A percentile compares a stretch with the other conserved stretches of the same genome.
Evolutionary conservation across 1,140 invertebrate genomes (phyloP).

Genomic region (Onthophagus taurus): DNA sequence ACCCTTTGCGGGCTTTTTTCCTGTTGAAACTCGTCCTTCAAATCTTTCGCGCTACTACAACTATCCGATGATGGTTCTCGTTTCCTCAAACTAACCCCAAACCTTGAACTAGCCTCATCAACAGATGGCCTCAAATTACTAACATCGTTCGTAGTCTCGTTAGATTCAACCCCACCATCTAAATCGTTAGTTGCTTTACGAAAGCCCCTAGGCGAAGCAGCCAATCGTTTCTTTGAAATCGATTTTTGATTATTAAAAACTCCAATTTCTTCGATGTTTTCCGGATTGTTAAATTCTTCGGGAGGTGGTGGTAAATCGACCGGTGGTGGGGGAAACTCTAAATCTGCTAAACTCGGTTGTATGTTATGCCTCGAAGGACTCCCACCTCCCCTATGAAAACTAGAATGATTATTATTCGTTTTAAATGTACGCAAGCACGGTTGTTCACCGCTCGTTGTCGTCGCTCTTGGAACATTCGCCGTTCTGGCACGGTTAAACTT

Average conservation of each 20-base stretch:
- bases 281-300: slow-evolving; percentile 46
- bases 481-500: slow-evolving; percentile 43
- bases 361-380: slow-evolving; percentile 50
- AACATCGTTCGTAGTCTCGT: slow-evolving; percentile 45
- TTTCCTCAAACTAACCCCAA: slow-evolving; percentile 60
- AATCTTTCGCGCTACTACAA: slow-evolving; percentile 42
- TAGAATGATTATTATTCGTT: slow-evolving; percentile 41
- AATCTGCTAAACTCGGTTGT: slow-evolving; percentile 59
- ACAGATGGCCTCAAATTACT: slow-evolving; percentile 55
- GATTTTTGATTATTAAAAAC: slow-evolving; percentile 26
- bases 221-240: slow-evolving; percentile 37
- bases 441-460: slow-evolving; percentile 28
- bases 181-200: slow-evolving; percentile 26
- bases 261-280: slow-evolving; percentile 31
- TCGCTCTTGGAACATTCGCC: slow-evolving; percentile 33
- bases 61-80: slow-evolving; percentile 53
- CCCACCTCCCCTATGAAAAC: slow-evolving; percentile 44
- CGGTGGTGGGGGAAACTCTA: slow-evolving; percentile 79
- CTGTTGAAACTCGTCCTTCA: slow-evolving; percentile 27
- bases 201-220: slow-evolving; percentile 35
- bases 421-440: slow-evolving; percentile 43
- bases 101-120: slow-evolving; percentile 56
- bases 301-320: slow-evolving; percentile 66
- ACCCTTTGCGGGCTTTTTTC: slow-evolving; percentile 32
- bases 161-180: slow-evolving; percentile 28